Base-by-base conservation (phyloP, 2,797 vertebrate genomes). In the Tinamus major region DNA sequence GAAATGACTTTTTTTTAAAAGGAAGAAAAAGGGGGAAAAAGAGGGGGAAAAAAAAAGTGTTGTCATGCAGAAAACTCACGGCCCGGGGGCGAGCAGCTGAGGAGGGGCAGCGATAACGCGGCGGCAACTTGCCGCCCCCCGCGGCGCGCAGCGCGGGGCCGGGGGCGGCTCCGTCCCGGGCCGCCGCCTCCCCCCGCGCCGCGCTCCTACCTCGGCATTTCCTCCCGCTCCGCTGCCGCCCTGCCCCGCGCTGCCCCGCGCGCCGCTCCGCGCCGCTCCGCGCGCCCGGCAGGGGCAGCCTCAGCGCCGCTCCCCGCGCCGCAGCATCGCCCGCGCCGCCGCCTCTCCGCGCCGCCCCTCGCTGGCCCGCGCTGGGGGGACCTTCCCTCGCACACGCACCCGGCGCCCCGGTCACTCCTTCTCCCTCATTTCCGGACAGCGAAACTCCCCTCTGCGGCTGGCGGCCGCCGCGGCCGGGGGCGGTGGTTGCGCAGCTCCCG, bases 351-450 rank as follows among this genome's bases (percentile, higher is more conserved):
- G 49, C 48, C 31, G 20, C 46, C 48, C 8, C 33, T 23, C 64
- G 59, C 82, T 20, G 83, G 27, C 59, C 87, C 10, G 9, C 64
- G 14, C 69, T 59, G 56, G 79, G 67, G 59, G 59, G 71, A 13
- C 51, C 51, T 42, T n/a, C 31, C 33, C 26, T 31, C 20, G n/a
- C 56, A 49, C 71, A 95, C 88, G 92, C 91, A 62, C 69, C 72
- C 69, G 82, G 94, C 87, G 85, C 86, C 62, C 89, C 96, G 95
- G 98, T 98, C 96, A 94, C 97, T 92, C 74, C 71, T 97, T 77
- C 96, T 98, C 98, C 98, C 98, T 98, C 98, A 99, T 97, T 98
- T 99, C 98, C 98, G 98, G 98, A 98, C 98, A 97, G 96, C 97
- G 95, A 93, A 97, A 95, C 79, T 96, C 97, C 89, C 96, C 96